phyloP scores from a whole-genome alignment of 2,113 vertebrate species.

The Pangasianodon hypophthalmus region DNA sequence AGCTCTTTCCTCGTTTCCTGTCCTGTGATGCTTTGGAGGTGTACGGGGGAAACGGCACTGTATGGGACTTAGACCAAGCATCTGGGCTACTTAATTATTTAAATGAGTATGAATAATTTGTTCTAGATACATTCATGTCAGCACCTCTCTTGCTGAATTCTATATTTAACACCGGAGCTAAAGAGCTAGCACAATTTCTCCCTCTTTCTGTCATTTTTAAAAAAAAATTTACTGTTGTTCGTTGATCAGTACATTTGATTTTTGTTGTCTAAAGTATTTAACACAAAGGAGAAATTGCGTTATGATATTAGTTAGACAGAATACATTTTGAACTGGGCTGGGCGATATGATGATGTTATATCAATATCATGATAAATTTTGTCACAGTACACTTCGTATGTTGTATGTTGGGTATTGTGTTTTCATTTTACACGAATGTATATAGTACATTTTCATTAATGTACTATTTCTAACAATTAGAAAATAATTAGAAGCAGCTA shows the following conservation, averaged over 20 bases:
- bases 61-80: constrained; percentile 51
- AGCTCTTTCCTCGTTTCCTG: constrained; percentile 29
- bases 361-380: neutral
- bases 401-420: neutral
- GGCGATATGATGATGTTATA: neutral
- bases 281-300: neutral
- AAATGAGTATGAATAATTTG: constrained; percentile 71
- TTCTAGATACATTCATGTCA: constrained; percentile 53
- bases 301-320: neutral
- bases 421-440: neutral
- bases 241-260: neutral
- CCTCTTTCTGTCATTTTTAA: neutral
- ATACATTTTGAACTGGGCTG: neutral
- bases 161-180: constrained; percentile 69
- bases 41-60: constrained; percentile 38
- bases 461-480: neutral
- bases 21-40: constrained; percentile 39
- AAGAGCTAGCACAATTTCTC: constrained; percentile 35
- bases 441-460: neutral
- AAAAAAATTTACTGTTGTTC: neutral
- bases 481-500: neutral
- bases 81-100: constrained; percentile 68
- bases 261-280: constrained; percentile 27
- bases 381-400: neutral
- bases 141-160: constrained; percentile 53